Percentiles rank a stretch among this genome's conserved stretches.
Conservation (phyloP, 2,888 invertebrate species). For the Folsomia manolachei region DNA sequence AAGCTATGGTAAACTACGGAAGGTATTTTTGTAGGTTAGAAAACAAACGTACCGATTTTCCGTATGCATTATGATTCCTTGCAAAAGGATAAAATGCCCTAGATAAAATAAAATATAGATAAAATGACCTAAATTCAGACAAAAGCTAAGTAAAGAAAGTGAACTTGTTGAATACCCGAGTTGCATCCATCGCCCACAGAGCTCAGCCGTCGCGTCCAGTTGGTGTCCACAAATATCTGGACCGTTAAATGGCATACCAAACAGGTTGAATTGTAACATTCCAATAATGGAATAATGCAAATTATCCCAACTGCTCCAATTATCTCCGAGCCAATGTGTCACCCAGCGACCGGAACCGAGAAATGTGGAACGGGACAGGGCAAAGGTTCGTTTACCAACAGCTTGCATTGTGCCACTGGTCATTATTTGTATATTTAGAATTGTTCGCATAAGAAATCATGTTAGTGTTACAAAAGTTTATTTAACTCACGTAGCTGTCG, state of each 20-base stretch:
- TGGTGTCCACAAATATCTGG: constrained; percentile 52
- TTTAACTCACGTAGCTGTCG: constrained; percentile 31
- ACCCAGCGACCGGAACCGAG: constrained; percentile 70
- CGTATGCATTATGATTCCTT: constrained; percentile 53
- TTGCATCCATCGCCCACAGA: not conserved
- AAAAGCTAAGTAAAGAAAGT: no score
- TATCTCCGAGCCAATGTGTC: constrained; percentile 68
- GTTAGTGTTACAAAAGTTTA: not conserved
- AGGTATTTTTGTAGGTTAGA: no score
- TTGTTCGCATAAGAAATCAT: not conserved
- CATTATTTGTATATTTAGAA: not conserved
- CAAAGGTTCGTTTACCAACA: constrained; percentile 61
- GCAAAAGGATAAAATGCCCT: constrained; percentile 57
- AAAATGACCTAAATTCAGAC: no score
- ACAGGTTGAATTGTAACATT: constrained; percentile 37
- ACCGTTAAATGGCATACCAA: constrained; percentile 53
- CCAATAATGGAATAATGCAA: constrained; percentile 52
- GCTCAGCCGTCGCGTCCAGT: constrained; percentile 3
- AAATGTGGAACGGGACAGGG: constrained; percentile 75
- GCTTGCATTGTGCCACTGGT: not conserved
- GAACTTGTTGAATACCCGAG: no score
- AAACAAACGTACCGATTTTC: not conserved
- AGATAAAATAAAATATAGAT: no score
- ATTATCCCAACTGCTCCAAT: constrained; percentile 53
- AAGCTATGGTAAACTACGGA: not conserved